Base-by-base conservation (phyloP, 1,140 invertebrate genomes). In the Aporrectodea caliginosa region DNA sequence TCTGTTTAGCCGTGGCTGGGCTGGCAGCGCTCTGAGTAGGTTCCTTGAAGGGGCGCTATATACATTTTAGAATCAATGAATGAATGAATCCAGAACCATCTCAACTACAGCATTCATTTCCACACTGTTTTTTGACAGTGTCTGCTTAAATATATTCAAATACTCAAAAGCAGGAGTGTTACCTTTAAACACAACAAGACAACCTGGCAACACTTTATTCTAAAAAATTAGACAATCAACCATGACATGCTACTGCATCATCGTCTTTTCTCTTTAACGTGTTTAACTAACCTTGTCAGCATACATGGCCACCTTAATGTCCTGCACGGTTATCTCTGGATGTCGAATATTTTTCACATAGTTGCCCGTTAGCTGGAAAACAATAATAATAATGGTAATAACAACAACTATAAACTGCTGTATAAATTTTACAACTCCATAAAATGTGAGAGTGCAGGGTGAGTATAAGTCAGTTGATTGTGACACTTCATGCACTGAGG, bases 291-390 rank as follows among this genome's bases (percentile, higher is more conserved):
- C 95, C 91, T 95, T 95, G 87, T 98, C 96, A 82, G 95, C 96
- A 89, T 94, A 96, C 94, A 98, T 97, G 30, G 96, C 96, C 77
- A 97, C 95, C 89, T 94, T 93, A 86, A 98, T 95, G 87, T 98
- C 97, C 86, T 96, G 93, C 81, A 92, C 93, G 0, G 94, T 94
- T 83, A 98, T 96, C 87, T 95, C 93, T 29, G 92, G 91, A 89
- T 96, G 94, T 77, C 94, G 93, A 83, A 98, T 97, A 87, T 97
- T 95, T 88, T 96, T 96, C 2, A 98, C 96, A 90, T 98, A 98
- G 87, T 96, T 97, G 77, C 95, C 96, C 81, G 95, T 93, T 86
- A 98, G 90, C 91, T 93, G 85, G 82, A 91, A 88, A 79, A n/a
- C n/a, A n/a, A n/a, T n/a, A n/a, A n/a, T 84, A 84, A 75, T 79